phyloP scores from a whole-genome alignment of 2,113 vertebrate genomes.

The Apistogramma diplotaenia region DNA sequence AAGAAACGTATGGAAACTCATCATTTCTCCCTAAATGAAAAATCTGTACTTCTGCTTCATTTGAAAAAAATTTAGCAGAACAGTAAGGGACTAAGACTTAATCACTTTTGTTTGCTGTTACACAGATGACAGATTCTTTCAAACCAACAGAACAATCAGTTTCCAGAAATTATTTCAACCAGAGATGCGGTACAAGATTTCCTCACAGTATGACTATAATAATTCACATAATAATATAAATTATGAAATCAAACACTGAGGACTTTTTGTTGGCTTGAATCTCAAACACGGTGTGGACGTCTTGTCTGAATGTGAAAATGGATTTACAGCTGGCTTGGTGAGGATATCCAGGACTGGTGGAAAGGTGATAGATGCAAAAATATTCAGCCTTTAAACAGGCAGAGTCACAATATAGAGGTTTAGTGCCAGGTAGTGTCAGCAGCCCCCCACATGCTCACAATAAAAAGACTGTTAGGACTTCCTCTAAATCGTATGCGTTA shows the following conservation, averaged over 20 bases:
- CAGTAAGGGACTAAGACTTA: not conserved
- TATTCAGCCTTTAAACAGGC: not conserved
- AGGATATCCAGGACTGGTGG: conserved; percentile 9
- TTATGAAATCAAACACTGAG: not conserved
- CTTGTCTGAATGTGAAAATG: conserved; percentile 5
- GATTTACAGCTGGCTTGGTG: not conserved
- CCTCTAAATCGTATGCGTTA: not conserved
- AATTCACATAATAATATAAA: not conserved
- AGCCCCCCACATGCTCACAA: not conserved
- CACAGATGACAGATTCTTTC: not conserved
- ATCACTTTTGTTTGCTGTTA: not conserved
- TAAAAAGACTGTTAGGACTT: conserved; percentile 5
- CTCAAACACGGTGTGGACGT: not conserved
- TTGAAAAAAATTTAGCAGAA: accelerated
- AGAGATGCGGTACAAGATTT: not conserved
- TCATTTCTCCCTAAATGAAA: not conserved
- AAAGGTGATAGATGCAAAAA: conserved; percentile 12
- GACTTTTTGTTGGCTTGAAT: not conserved
- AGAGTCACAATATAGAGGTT: conserved; percentile 7
- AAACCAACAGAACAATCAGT: not conserved
- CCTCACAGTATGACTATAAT: not conserved
- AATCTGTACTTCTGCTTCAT: not conserved
- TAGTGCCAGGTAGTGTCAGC: not conserved
- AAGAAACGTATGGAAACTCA: not conserved
- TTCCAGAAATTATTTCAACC: not conserved